Evolutionary conservation across 1,140 invertebrate species (phyloP).

Genomic region (Goniozus legneri): DNA sequence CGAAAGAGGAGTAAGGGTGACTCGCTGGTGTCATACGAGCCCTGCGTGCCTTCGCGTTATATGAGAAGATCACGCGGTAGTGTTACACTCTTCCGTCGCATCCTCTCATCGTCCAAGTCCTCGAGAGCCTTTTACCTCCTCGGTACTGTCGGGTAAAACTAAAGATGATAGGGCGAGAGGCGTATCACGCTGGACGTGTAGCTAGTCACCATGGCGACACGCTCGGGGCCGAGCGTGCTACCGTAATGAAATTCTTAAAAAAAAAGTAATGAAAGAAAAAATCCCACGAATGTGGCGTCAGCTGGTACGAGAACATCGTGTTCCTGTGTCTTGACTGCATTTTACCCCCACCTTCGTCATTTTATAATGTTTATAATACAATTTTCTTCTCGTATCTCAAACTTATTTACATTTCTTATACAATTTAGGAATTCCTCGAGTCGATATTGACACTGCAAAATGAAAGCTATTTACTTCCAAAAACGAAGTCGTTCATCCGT

Average conservation of each 20-base stretch:
- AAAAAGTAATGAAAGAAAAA: too few species aligned
- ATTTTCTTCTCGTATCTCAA: too few species aligned
- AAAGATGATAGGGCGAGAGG: conserved; percentile 18
- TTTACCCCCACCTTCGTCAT: background rate
- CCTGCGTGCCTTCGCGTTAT: conserved; percentile 23
- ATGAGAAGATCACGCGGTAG: conserved; percentile 26
- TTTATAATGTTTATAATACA: too few species aligned
- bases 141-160: conserved; percentile 14
- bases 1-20: too few species aligned
- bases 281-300: conserved; percentile 12
- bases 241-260: conserved; percentile 29
- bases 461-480: too few species aligned
- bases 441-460: too few species aligned
- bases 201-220: conserved; percentile 27
- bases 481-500: too few species aligned
- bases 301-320: too few species aligned
- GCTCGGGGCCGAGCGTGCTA: conserved; percentile 10
- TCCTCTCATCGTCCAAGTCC: background rate
- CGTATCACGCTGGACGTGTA: conserved; percentile 12
- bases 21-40: too few species aligned
- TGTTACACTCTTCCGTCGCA: conserved; percentile 17
- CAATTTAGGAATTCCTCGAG: too few species aligned
- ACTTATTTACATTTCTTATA: too few species aligned
- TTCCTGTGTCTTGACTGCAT: too few species aligned
- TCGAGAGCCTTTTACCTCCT: conserved; percentile 18